These are phyloP conservation scores for Gallinago media DNA, from an alignment of 2,113 vertebrate species.

Conservation along the genomic window DNA sequence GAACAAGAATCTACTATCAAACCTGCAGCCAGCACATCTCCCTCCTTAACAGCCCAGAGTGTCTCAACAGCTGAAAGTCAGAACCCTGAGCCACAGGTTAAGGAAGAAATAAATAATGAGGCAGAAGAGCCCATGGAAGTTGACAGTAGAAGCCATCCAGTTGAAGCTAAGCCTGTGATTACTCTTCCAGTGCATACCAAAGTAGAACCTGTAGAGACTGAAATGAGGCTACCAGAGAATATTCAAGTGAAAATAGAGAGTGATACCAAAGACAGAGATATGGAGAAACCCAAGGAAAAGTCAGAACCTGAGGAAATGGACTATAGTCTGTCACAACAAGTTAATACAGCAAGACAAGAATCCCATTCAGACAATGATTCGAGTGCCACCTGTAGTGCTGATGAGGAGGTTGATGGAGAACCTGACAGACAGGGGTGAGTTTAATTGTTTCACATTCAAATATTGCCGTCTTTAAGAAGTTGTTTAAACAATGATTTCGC, in stretches of 20 bases:
- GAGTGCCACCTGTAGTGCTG: slow-evolving; percentile 97
- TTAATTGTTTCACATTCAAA: background rate
- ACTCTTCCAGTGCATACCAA: slow-evolving; percentile 83
- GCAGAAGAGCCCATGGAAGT: slow-evolving; percentile 77
- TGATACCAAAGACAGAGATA: slow-evolving; percentile 87
- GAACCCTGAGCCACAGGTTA: slow-evolving; percentile 81
- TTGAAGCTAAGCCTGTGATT: slow-evolving; percentile 74
- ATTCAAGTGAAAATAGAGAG: slow-evolving; percentile 88
- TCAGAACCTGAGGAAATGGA: slow-evolving; percentile 75
- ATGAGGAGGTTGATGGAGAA: slow-evolving; percentile 94
- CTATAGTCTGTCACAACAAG: slow-evolving; percentile 59
- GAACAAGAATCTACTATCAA: slow-evolving; percentile 76
- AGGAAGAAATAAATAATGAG: slow-evolving; percentile 85
- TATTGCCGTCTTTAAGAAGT: background rate
- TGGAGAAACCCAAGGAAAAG: slow-evolving; percentile 80
- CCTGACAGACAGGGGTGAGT: slow-evolving; percentile 89
- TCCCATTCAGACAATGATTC: slow-evolving; percentile 94
- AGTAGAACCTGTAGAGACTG: slow-evolving; percentile 86
- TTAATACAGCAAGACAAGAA: slow-evolving; percentile 64
- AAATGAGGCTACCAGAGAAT: slow-evolving; percentile 82
- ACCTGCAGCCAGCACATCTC: slow-evolving; percentile 58
- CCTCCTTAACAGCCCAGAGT: slow-evolving; percentile 56
- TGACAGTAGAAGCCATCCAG: slow-evolving; percentile 75
- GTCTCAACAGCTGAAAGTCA: slow-evolving; percentile 80
- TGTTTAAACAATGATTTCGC: background rate